Percentiles rank a stretch among this genome's conserved stretches.
Conservation (phyloP, 35 echinoderm and acorn worm species). For the Anneissia japonica region DNA sequence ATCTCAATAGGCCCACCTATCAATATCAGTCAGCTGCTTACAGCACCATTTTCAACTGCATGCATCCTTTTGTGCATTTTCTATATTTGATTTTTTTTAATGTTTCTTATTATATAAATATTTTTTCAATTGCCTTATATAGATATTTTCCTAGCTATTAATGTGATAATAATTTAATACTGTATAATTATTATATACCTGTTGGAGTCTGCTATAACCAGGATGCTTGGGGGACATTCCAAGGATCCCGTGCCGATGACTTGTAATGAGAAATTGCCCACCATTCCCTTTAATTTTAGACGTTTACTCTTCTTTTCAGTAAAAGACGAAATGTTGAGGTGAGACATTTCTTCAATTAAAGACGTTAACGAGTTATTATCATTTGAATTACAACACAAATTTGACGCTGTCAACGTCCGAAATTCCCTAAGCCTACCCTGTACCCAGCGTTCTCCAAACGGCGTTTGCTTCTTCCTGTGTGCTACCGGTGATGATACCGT, state of each 20-base stretch:
- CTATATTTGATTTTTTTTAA: too few relatives aligned
- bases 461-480: background rate
- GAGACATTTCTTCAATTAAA: background rate
- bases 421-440: background rate
- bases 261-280: constrained; percentile 18
- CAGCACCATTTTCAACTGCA: too few relatives aligned
- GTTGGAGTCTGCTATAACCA: constrained; percentile 27
- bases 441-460: background rate
- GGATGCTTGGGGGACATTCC: constrained; percentile 26
- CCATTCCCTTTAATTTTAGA: background rate
- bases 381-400: background rate
- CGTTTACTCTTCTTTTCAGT: background rate
- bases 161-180: background rate
- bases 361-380: background rate
- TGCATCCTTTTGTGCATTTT: too few relatives aligned
- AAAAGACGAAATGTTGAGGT: background rate
- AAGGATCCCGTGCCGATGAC: constrained; percentile 38
- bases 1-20: too few relatives aligned
- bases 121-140: too few relatives aligned
- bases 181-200: constrained; percentile 6
- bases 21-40: too few relatives aligned
- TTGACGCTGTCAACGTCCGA: background rate
- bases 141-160: background rate
- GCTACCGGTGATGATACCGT: background rate
- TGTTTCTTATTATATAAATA: too few relatives aligned